Evolutionary conservation across 2,888 invertebrate species (phyloP).

Genomic region (Lithophane ornitopus): DNA sequence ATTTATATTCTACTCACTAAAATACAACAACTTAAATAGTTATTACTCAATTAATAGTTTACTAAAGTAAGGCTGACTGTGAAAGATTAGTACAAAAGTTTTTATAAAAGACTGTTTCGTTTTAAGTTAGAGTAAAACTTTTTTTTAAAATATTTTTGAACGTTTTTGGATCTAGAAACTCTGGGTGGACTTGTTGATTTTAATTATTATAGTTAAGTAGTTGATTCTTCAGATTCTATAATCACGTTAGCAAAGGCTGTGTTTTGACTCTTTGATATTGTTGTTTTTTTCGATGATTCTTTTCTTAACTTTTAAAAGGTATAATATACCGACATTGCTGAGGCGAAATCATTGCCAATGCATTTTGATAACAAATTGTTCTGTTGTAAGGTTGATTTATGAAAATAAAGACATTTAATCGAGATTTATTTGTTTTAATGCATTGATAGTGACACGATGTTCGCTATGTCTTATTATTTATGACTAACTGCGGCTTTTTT

Average conservation of each 20-base stretch:
- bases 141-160: background rate
- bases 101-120: background rate
- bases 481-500: too few relatives aligned
- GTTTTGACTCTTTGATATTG: constrained; percentile 26
- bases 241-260: constrained; percentile 45
- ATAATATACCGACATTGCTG: constrained; percentile 11
- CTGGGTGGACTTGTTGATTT: constrained; percentile 13
- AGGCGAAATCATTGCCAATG: constrained; percentile 57
- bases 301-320: constrained; percentile 3
- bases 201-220: constrained; percentile 7
- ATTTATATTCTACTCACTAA: too few relatives aligned
- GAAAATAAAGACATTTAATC: constrained; percentile 53
- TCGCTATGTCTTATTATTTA: background rate
- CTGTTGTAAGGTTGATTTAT: constrained; percentile 67
- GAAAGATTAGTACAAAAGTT: background rate
- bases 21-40: background rate
- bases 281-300: constrained; percentile 3
- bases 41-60: background rate
- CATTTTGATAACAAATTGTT: constrained; percentile 55
- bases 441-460: background rate
- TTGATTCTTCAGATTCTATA: constrained; percentile 60
- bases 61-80: constrained; percentile 1
- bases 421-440: constrained; percentile 13
- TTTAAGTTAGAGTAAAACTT: background rate
- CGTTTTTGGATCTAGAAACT: background rate